Evolutionary conservation across 2,797 vertebrate genomes (phyloP), one percentile per base, ranked within the genome.

Genomic region (Alosa sapidissima): DNA sequence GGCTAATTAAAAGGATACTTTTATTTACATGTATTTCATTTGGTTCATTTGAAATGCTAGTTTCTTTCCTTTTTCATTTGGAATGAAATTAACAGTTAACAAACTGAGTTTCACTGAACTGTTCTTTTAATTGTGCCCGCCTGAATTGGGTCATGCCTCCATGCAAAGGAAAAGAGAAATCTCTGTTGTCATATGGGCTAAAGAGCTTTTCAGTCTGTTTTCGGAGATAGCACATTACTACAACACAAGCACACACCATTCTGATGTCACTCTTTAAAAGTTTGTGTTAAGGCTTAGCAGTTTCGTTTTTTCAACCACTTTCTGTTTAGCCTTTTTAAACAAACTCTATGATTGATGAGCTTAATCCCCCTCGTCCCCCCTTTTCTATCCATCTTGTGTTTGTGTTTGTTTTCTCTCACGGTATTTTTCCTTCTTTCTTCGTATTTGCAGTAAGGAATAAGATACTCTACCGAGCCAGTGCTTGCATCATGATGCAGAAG

Each of bases 401-500:
- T 60, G 5, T 75, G 68, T 75, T n/a, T 2, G 16, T 16, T 82
- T 60, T 52, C 33, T 36, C 9, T n/a, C 33, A 7, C 9, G 24
- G 24, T 65, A 60, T 65, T 72, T 72, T 1, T 78, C 41, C 41
- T 13, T 21, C 33, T 41, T 16, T 6, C 5, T 11, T 83, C 14
- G 87, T 1, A 47, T 2, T 90, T 87, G 0, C 92, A 99, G 98
- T 99, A 94, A 99, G 97, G 94, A 97, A 99, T 89, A 99, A 99
- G 94, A 98, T 99, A 84, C 87, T 96, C 91, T 99, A 99, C 49
- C 93, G 98, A 87, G 93, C 97, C 33, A 87, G 89, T 88, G 97
- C 98, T 55, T 99, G 98, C 85, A 94, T 99, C 93, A 93, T 92
- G 92, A 97, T 99, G 92, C 98, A 99, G 91, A 99, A 99, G 93